phyloP scores from a whole-genome alignment of 2,888 invertebrate species.

The Caenorhabditis sulstoni region DNA sequence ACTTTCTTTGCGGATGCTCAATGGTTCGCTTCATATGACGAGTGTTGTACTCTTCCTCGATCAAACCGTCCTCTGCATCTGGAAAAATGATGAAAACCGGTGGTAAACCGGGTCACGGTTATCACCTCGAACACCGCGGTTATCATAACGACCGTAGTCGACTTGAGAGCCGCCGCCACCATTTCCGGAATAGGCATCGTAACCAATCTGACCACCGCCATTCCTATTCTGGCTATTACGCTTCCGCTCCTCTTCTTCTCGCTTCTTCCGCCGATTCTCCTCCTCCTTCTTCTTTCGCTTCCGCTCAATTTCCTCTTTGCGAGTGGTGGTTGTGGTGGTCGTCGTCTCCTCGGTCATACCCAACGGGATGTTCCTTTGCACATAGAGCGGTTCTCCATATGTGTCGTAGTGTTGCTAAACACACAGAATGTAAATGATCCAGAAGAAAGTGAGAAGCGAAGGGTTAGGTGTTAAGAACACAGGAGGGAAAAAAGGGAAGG shows the following conservation, averaged over 20 bases:
- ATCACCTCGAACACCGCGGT: conserved; percentile 29
- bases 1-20: conserved; percentile 36
- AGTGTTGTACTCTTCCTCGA: conserved; percentile 50
- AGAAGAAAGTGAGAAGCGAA: conserved; percentile 6
- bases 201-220: conserved; percentile 1
- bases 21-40: conserved; percentile 38
- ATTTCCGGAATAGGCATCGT: background rate
- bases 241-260: conserved; percentile 14
- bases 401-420: conserved; percentile 43
- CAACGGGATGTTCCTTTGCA: conserved; percentile 17
- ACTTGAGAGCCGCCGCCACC: background rate
- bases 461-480: background rate
- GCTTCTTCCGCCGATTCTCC: conserved; percentile 24
- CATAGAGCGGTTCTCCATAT: conserved; percentile 45
- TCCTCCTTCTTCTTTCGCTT: conserved; percentile 56
- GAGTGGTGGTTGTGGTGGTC: conserved; percentile 57
- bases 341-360: conserved; percentile 58
- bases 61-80: conserved; percentile 54
- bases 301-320: conserved; percentile 54
- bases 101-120: too few species aligned
- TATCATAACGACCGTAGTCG: conserved; percentile 34
- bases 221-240: background rate
- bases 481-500: conserved; percentile 11
- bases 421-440: background rate
- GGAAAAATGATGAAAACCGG: conserved; percentile 36